A percentile compares a stretch with the other conserved stretches of the same genome.
Evolutionary conservation across 2,113 vertebrate species (phyloP).

Genomic region (Macaca nemestrina): DNA sequence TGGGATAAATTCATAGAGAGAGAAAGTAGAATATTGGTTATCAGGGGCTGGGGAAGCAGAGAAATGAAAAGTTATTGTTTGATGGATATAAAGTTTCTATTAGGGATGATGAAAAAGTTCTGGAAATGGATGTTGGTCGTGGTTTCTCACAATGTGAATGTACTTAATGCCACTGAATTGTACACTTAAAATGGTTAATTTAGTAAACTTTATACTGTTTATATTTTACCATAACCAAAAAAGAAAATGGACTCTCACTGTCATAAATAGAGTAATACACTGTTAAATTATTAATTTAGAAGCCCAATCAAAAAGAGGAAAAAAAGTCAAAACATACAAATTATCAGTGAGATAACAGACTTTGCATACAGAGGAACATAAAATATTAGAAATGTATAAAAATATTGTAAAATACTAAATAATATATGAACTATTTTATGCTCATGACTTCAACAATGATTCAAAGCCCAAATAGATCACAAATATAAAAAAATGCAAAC

Average conservation of each 20-base stretch:
- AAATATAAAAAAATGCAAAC: not conserved
- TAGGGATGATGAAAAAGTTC: not conserved
- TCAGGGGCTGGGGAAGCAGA: not conserved
- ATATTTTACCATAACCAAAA: not conserved
- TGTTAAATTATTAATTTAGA: not conserved
- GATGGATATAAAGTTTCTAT: not conserved
- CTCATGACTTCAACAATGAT: not conserved
- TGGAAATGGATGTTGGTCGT: not conserved
- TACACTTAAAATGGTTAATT: not conserved
- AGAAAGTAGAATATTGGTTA: not conserved
- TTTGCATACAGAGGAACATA: not conserved
- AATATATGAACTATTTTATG: not conserved
- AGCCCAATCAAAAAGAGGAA: not conserved
- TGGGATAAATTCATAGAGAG: no score
- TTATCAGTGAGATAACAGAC: not conserved
- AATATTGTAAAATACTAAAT: not conserved
- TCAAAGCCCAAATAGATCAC: not conserved
- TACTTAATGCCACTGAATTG: not conserved
- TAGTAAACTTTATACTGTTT: not conserved
- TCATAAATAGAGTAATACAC: not conserved
- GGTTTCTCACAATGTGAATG: not conserved
- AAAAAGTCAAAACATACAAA: not conserved
- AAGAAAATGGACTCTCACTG: not conserved
- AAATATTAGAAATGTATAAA: not conserved
- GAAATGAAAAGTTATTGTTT: not conserved